Conservation (phyloP, 2,888 invertebrate genomes). For the Galerucella nymphaeae region DNA sequence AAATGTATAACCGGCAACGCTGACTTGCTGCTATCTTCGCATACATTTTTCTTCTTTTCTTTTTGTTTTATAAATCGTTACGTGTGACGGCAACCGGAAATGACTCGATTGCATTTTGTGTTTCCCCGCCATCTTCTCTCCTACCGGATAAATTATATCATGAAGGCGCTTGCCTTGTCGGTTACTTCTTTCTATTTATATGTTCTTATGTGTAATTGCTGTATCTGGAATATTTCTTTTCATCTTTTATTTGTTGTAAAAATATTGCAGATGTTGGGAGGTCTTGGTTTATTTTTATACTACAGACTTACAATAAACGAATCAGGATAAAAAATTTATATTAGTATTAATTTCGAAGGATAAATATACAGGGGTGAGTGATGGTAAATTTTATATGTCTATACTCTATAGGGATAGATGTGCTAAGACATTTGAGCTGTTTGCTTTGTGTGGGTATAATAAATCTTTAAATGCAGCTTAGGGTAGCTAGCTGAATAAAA, state of each 20-base stretch:
- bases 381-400: not conserved
- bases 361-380: too few species aligned
- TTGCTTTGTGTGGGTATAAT: not conserved
- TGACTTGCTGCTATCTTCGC: slow-evolving; percentile 34
- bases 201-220: slow-evolving; percentile 6
- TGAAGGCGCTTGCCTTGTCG: slow-evolving; percentile 20
- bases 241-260: not conserved
- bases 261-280: not conserved
- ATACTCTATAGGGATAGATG: not conserved
- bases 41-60: slow-evolving; percentile 24
- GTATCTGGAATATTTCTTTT: not conserved
- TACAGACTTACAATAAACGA: not conserved
- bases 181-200: slow-evolving; percentile 3
- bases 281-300: not conserved
- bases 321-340: too few species aligned
- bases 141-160: slow-evolving; percentile 44
- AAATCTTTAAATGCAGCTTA: not conserved
- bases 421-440: not conserved
- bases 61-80: slow-evolving; percentile 42
- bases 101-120: slow-evolving; percentile 50
- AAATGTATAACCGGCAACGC: slow-evolving; percentile 14
- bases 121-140: slow-evolving; percentile 33
- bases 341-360: too few species aligned
- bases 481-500: too few species aligned
- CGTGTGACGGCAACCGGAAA: slow-evolving; percentile 52